These are phyloP conservation scores for Thyatira batis DNA, from an alignment of 2,888 invertebrate species.

Conservation along the genomic window DNA sequence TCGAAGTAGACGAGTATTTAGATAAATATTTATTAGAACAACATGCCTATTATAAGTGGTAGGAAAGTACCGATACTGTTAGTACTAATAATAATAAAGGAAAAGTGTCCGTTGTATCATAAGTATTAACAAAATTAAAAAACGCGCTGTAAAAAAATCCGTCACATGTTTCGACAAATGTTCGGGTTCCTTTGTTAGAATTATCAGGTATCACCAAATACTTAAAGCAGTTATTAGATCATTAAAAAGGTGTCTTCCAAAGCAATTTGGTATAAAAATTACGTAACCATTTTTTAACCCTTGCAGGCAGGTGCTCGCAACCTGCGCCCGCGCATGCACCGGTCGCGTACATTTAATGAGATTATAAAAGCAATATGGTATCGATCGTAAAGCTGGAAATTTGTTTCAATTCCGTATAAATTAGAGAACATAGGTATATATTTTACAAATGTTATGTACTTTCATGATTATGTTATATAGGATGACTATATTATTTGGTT, in stretches of 20 bases:
- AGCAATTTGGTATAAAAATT: slow-evolving; percentile 40
- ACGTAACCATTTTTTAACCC: slow-evolving; percentile 46
- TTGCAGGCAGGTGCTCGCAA: slow-evolving; percentile 38
- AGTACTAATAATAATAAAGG: too few relatives aligned
- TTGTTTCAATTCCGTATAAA: slow-evolving; percentile 31
- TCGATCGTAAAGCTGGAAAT: slow-evolving; percentile 25
- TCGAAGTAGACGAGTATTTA: neutral
- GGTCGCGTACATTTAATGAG: slow-evolving; percentile 60
- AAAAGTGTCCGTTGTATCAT: too few relatives aligned
- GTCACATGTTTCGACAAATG: too few relatives aligned
- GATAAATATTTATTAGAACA: too few relatives aligned
- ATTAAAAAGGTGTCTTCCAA: slow-evolving; percentile 20
- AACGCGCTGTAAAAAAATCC: too few relatives aligned
- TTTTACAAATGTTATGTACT: too few relatives aligned
- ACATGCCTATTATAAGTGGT: too few relatives aligned
- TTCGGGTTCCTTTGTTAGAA: neutral
- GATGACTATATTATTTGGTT: too few relatives aligned
- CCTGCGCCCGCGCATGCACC: slow-evolving; percentile 39
- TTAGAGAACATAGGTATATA: slow-evolving; percentile 19
- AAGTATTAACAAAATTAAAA: too few relatives aligned
- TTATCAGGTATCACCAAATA: neutral
- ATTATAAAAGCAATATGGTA: slow-evolving; percentile 72
- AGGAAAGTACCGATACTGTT: too few relatives aligned
- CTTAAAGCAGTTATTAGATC: neutral
- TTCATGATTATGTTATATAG: too few relatives aligned